Conservation (phyloP, 1,140 invertebrate species). For the Idris sp. region DNA sequence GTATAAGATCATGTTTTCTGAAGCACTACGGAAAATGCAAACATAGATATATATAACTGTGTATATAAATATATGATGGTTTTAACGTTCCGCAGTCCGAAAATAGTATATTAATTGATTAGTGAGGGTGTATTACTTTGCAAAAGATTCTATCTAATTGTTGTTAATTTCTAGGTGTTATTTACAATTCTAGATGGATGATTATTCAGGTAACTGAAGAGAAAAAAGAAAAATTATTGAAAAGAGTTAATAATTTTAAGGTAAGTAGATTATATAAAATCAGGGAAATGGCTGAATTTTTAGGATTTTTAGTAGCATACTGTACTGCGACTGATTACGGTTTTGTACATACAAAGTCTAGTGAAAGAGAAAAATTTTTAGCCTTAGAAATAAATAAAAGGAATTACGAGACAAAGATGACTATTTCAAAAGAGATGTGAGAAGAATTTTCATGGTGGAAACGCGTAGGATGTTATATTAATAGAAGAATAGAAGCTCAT, state of each 20-base stretch:
- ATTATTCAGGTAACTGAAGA: slow-evolving; percentile 27
- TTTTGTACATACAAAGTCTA: slow-evolving; percentile 35
- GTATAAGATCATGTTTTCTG: too few species aligned
- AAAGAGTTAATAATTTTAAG: slow-evolving; percentile 21
- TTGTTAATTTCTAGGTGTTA: slow-evolving; percentile 58
- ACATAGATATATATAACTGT: too few species aligned
- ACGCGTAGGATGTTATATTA: slow-evolving; percentile 1
- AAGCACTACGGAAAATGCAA: too few species aligned
- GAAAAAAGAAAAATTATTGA: slow-evolving; percentile 23
- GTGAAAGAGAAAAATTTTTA: slow-evolving; percentile 35
- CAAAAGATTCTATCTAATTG: slow-evolving; percentile 10
- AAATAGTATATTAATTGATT: too few species aligned
- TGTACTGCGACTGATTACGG: slow-evolving; percentile 57
- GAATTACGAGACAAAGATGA: slow-evolving; percentile 30
- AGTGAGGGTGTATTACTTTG: too few species aligned
- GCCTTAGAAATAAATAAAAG: slow-evolving; percentile 36
- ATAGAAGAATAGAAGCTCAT: slow-evolving; percentile 22
- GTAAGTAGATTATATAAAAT: slow-evolving; percentile 43
- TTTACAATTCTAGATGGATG: slow-evolving; percentile 57
- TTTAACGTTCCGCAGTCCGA: too few species aligned
- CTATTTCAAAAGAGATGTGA: slow-evolving; percentile 24
- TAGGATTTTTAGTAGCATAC: slow-evolving; percentile 59
- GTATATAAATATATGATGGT: too few species aligned
- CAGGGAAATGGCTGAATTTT: slow-evolving; percentile 51
- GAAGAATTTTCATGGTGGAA: slow-evolving; percentile 32